Evolutionary conservation across 2,113 vertebrate genomes (phyloP).

Genomic region (Myxocyprinus asiaticus): DNA sequence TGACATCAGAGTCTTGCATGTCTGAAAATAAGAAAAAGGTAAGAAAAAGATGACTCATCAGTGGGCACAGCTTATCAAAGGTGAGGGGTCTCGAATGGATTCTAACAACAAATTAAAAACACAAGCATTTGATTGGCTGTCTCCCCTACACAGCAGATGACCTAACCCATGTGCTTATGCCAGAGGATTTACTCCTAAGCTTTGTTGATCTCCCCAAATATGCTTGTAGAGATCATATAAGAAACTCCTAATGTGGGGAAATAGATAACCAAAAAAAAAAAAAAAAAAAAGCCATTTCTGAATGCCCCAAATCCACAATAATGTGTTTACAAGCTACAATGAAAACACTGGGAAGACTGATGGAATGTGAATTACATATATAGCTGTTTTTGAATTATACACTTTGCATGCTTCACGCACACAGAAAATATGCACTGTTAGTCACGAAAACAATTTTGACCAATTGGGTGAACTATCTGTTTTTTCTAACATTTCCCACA

Average conservation of each 20-base stretch:
- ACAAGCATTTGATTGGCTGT: constrained; percentile 19
- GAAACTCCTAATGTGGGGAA: constrained; percentile 23
- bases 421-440: constrained; percentile 62
- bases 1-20: constrained; percentile 3
- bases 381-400: constrained; percentile 64
- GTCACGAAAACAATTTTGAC: constrained; percentile 57
- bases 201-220: constrained; percentile 15
- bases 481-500: constrained; percentile 1
- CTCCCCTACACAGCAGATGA: constrained; percentile 10
- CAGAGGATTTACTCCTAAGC: constrained; percentile 1
- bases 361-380: constrained; percentile 53
- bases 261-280: neutral
- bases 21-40: constrained; percentile 42
- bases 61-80: constrained; percentile 33
- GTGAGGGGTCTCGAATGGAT: constrained; percentile 5
- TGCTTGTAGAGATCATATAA: constrained; percentile 10
- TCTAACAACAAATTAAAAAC: constrained; percentile 50
- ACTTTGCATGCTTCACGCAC: constrained; percentile 62
- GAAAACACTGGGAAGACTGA: constrained; percentile 41
- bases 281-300: constrained; percentile 11
- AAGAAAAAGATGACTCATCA: constrained; percentile 41
- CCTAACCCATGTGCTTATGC: constrained; percentile 18
- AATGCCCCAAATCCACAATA: constrained; percentile 28
- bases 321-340: constrained; percentile 32
- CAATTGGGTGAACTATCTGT: neutral